phyloP scores from a whole-genome alignment of 2,797 vertebrate genomes.

The Squalus acanthias region DNA sequence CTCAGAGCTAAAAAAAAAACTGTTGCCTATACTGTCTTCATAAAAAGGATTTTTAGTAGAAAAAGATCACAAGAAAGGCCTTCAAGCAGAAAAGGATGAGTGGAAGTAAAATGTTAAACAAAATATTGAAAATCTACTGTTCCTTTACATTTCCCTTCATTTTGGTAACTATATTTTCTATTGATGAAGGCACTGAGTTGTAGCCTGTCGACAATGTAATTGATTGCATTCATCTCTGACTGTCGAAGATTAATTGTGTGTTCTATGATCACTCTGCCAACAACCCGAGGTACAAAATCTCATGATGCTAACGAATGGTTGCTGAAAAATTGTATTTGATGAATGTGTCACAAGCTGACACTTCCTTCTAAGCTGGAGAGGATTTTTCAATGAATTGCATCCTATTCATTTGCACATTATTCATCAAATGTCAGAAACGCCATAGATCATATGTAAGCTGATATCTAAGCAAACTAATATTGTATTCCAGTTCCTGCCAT shows the following conservation, averaged over 20 bases:
- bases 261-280: constrained; percentile 9
- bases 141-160: background rate
- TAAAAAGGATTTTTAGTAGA: background rate
- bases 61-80: background rate
- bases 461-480: background rate
- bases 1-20: background rate
- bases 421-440: background rate
- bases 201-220: background rate
- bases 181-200: background rate
- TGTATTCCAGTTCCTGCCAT: background rate
- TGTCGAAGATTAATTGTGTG: background rate
- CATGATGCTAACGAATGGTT: background rate
- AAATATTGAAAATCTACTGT: background rate
- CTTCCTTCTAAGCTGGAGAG: background rate
- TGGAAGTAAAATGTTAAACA: constrained; percentile 1
- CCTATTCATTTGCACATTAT: constrained; percentile 13
- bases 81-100: background rate
- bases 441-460: background rate
- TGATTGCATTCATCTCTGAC: background rate
- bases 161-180: background rate
- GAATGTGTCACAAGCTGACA: background rate
- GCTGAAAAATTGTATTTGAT: constrained; percentile 21
- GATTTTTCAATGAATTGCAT: constrained; percentile 22
- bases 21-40: too few species aligned
- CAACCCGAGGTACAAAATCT: background rate